Evolutionary conservation across 2,888 invertebrate genomes (phyloP).

Genomic region (Epinotia ramella): DNA sequence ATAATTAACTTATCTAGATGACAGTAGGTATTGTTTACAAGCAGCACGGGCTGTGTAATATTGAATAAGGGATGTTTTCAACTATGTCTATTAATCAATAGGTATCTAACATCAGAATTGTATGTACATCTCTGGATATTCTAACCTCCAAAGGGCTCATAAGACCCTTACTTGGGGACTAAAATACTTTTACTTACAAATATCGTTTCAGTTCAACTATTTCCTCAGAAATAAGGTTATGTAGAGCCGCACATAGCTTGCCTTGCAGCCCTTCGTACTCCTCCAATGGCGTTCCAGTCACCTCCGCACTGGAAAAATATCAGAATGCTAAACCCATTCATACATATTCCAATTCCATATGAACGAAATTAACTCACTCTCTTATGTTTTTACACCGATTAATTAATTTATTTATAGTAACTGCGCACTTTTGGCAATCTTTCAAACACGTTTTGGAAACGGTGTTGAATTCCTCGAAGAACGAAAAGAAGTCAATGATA

Average conservation of each 20-base stretch:
- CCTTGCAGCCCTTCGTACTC: slow-evolving; percentile 73
- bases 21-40: not conserved
- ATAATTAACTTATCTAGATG: not conserved
- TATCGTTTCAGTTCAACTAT: slow-evolving; percentile 74
- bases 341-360: slow-evolving; percentile 45
- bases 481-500: slow-evolving; percentile 81
- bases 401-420: slow-evolving; percentile 81
- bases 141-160: no score
- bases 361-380: slow-evolving; percentile 68
- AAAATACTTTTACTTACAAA: slow-evolving; percentile 60
- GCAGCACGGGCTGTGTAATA: not conserved
- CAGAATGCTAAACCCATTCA: slow-evolving; percentile 51
- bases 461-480: slow-evolving; percentile 79
- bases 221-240: slow-evolving; percentile 74
- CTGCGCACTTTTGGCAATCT: slow-evolving; percentile 80
- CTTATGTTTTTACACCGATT: slow-evolving; percentile 81
- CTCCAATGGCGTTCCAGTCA: slow-evolving; percentile 74
- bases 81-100: not conserved
- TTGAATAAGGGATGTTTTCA: not conserved
- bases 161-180: not conserved
- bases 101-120: no score
- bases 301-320: slow-evolving; percentile 70
- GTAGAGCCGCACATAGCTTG: slow-evolving; percentile 70
- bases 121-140: no score
- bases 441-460: slow-evolving; percentile 78